Base-by-base conservation (phyloP, 2,797 vertebrate species). In the Halcyon leucocephala region DNA sequence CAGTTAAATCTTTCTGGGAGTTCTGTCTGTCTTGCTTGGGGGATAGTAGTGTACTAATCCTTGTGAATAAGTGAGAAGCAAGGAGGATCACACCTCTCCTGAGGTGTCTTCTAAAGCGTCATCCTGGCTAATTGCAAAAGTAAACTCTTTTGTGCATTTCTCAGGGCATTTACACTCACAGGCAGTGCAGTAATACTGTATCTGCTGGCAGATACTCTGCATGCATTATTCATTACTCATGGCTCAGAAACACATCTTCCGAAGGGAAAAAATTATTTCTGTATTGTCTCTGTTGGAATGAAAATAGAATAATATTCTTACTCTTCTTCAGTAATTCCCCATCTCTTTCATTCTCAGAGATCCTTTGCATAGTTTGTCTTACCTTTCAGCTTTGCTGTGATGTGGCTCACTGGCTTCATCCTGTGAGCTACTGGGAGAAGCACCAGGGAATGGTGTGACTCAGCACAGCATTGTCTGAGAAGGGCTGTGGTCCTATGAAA, bases 181-280 rank as follows among this genome's bases (percentile, higher is more conserved):
- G 35, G 28, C 37, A 74, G 44, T 78, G 41, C 67, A 42, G 15
- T 1, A 5, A 29, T 52, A 41, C 58, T 70, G 14, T 80, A 49
- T 80, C 44, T 78, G 6, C n/a, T 96, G 49, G n/a, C 60, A 82
- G 57, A 83, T 72, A 12, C 14, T 66, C 41, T 95, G 49, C 31
- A 57, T 93, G 41, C 35, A 67, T 93, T 77, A 85, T 93, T 89
- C 11, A 73, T 94, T 86, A 74, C 41, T 87, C 33, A 18, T 58
- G 73, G 35, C 80, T 93, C 49, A 58, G 80, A 85, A 95, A 81
- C 28, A 46, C 22, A 42, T 86, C 37, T 25, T 95, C 35, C 31
- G 77, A 89, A 90, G 55, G 31, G 13, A 92, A 82, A 28, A 91
- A 92, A 80, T 35, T 1, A 77, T 70, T 84, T 86, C 44, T 77